phyloP scores from a whole-genome alignment of 2,113 vertebrate species.

The Ictalurus furcatus region DNA sequence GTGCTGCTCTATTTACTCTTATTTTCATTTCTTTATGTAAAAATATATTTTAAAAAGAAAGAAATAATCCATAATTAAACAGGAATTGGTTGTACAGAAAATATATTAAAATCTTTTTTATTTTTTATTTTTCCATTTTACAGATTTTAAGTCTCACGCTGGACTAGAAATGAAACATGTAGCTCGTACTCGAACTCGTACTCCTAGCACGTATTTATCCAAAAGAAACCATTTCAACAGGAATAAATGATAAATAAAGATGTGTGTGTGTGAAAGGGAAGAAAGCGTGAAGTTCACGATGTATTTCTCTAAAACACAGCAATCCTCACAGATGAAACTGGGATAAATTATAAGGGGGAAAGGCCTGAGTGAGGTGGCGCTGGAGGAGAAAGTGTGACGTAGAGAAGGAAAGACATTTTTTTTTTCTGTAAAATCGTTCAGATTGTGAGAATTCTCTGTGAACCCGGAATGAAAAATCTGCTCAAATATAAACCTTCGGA shows the following conservation, averaged over 20 bases:
- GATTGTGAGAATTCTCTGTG: background rate
- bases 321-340: background rate
- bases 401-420: background rate
- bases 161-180: background rate
- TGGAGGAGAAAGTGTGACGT: background rate
- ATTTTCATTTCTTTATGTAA: background rate
- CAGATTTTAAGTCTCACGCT: background rate
- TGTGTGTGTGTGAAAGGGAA: background rate
- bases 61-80: background rate
- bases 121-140: background rate
- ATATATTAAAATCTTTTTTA: background rate
- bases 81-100: background rate
- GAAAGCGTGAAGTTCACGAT: background rate
- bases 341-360: background rate
- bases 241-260: background rate
- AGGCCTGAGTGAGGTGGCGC: constrained; percentile 4
- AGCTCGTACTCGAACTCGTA: too few relatives aligned
- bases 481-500: background rate
- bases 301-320: background rate
- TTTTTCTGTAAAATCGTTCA: background rate
- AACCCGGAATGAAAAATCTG: background rate
- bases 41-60: background rate
- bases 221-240: background rate
- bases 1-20: too few relatives aligned
- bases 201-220: background rate